Conservation (phyloP, 2,888 invertebrate species). For the Pyrrhosoma nymphula region DNA sequence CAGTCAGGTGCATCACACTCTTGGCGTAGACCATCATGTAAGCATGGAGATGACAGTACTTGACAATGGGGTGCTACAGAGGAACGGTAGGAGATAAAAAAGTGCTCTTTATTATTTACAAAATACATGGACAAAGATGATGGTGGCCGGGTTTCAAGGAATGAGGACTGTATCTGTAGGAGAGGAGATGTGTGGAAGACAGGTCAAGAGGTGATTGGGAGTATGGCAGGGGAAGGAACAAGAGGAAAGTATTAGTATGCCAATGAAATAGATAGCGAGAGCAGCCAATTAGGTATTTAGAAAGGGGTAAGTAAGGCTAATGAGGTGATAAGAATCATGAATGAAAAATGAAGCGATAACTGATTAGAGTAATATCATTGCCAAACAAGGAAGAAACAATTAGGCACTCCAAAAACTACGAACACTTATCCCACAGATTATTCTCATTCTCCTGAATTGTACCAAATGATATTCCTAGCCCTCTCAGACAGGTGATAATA, state of each 20-base stretch:
- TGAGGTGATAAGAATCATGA: background rate
- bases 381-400: background rate
- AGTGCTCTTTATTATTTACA: slow-evolving; percentile 49
- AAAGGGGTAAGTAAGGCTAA: background rate
- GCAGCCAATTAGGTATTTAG: background rate
- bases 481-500: too few species aligned
- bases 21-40: slow-evolving; percentile 40
- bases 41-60: slow-evolving; percentile 40
- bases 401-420: background rate
- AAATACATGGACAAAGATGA: slow-evolving; percentile 20
- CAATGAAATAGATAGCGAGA: slow-evolving; percentile 7
- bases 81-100: slow-evolving; percentile 43
- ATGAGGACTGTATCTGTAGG: background rate
- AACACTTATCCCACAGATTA: background rate
- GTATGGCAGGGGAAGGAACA: background rate
- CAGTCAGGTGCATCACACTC: slow-evolving; percentile 20
- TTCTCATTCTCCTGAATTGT: background rate
- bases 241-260: background rate
- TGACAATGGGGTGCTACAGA: slow-evolving; percentile 48
- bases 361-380: background rate
- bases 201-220: background rate
- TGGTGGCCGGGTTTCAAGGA: slow-evolving; percentile 2
- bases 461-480: too few species aligned
- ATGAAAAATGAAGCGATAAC: background rate
- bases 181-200: background rate